Evolutionary conservation across 2,797 vertebrate genomes (phyloP), one percentile per base, ranked within the genome.

Genomic region (Anguilla marmorata): DNA sequence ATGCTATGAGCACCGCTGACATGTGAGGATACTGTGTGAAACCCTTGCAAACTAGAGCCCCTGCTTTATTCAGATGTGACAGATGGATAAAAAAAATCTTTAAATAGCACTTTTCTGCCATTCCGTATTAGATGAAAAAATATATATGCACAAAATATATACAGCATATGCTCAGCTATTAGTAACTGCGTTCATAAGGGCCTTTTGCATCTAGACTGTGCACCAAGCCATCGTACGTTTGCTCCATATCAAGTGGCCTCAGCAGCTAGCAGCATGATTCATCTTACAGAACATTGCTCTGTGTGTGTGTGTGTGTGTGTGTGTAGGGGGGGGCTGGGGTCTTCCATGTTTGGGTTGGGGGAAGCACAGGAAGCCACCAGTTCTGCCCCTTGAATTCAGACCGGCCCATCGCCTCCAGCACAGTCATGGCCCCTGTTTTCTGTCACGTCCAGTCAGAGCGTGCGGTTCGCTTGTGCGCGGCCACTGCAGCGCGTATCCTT

Each of bases 281-380:
- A 88, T 86, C 86, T 91, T 93, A 93, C 85, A 90, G 89, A n/a
- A 66, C 37, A 86, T 80, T 74, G 50, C 7, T 52, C 54, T 79
- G 52, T 82, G 66, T 7, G 60, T 63, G 60, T 63, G 37, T 37
- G 37, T 37, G 37, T 41, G 41, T 41, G 41, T 41, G 60, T 66
- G 60, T n/a, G 7, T 52, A 52, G 50, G 60, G 21, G 19, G 60
- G 60, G 5, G 60, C 21, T 14, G 21, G n/a, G 2, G 6, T 84
- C 45, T 91, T 56, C 89, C 69, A 76, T 93, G 90, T 94, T 93
- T 92, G 89, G 90, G 54, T 90, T 86, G 86, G 79, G 90, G 90
- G 89, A 91, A 85, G 84, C 69, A 60, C 87, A 85, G 90, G 88
- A 91, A 87, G 82, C 85, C 89, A 82, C 85, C 89, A 90, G 2